Evolutionary conservation across 2,113 vertebrate species (phyloP), one percentile per base, ranked within the genome.

Genomic region (Planiliza haematocheilus): DNA sequence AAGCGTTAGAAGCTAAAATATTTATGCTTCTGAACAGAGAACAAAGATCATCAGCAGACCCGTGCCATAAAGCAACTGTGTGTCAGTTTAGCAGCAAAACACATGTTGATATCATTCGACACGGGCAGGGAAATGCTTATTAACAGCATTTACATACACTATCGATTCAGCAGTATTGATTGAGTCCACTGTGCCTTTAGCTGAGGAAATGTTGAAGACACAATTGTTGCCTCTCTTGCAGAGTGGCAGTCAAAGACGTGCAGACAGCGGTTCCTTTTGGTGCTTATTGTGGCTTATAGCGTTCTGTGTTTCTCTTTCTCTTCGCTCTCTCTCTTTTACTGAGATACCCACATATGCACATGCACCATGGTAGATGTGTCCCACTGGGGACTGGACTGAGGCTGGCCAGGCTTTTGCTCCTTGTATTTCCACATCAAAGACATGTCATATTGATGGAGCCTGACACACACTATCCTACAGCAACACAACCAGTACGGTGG

Each of bases 351-450:
- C 24, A 43, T 50, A 72, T 59, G 55, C 73, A 74, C 77, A 68
- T 64, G 43, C 57, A 62, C 52, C 61, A 68, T 63, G 63, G 81
- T 80, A 71, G 74, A 74, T 79, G 62, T 45, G 81, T 70, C 84
- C 85, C 79, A 43, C 81, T 74, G 72, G 87, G 86, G 79, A 82
- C 73, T 82, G 86, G 86, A 84, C 83, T 71, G 51, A 79, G 86
- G 77, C 80, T 69, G 75, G 62, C 79, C 79, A 71, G 74, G 89
- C 77, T 88, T 81, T 80, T 83, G 88, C 86, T 84, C 80, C 82
- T 88, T 80, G 85, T 78, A 89, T 91, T 91, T 92, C 88, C 87
- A 94, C 88, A 92, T 91, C 91, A 94, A 93, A 94, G 89, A 87
- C 84, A 66, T 88, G 87, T 92, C 88, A 90, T 87, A 80, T 80